Evolutionary conservation across 1,140 invertebrate genomes (phyloP).

Genomic region (Drosophila watanabei): DNA sequence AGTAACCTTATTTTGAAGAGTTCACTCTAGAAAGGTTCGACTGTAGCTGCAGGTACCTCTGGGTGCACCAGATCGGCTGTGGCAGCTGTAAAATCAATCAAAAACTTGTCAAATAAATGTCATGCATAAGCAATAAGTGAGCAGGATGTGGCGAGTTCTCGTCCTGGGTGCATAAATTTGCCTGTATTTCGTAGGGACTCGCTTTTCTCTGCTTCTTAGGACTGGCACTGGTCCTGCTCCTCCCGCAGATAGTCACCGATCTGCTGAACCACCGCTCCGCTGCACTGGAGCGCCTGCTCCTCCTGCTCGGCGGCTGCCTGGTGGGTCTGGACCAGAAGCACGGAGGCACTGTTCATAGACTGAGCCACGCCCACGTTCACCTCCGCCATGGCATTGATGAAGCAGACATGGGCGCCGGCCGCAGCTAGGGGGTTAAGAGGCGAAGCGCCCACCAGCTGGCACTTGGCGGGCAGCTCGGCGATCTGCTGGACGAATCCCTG

Average conservation of each 20-base stretch:
- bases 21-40: neutral
- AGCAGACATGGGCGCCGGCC: conserved; percentile 48
- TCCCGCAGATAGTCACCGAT: conserved; percentile 47
- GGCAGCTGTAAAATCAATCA: conserved; percentile 84
- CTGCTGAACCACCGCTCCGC: conserved; percentile 40
- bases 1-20: neutral
- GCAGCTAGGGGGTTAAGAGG: conserved; percentile 29
- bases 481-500: conserved; percentile 61
- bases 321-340: conserved; percentile 57
- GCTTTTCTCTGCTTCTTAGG: neutral
- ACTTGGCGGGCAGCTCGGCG: conserved; percentile 43
- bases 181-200: conserved; percentile 44
- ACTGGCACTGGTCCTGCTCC: conserved; percentile 57
- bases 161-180: conserved; percentile 74
- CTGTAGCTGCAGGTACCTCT: conserved; percentile 21
- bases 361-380: conserved; percentile 60
- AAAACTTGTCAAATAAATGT: conserved; percentile 84
- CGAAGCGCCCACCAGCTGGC: conserved; percentile 25
- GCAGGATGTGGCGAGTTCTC: conserved; percentile 60
- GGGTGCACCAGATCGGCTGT: conserved; percentile 16
- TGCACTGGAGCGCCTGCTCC: conserved; percentile 44
- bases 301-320: conserved; percentile 49
- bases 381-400: conserved; percentile 52
- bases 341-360: conserved; percentile 60
- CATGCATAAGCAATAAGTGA: conserved; percentile 72